Conservation (phyloP, 2,888 invertebrate genomes). For the Drosophila paracracens region DNA sequence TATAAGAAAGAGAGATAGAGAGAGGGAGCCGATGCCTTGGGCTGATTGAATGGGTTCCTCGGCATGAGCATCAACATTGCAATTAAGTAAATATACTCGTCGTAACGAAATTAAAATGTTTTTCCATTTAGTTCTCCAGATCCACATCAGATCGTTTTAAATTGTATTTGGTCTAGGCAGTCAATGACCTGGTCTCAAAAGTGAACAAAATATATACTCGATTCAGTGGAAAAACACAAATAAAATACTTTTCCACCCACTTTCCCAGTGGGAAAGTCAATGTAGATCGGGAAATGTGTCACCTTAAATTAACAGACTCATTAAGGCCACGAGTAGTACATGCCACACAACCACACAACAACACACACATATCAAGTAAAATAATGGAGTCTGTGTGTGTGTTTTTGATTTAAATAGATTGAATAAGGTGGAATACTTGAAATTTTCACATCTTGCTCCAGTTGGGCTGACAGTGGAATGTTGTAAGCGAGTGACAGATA, state of each 20-base stretch:
- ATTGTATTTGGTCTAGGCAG: constrained; percentile 35
- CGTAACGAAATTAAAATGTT: constrained; percentile 51
- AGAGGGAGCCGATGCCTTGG: constrained; percentile 18
- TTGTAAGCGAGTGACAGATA: constrained; percentile 22
- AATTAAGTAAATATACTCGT: constrained; percentile 62
- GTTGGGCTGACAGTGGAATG: constrained; percentile 9
- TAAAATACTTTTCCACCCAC: constrained; percentile 32
- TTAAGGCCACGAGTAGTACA: constrained; percentile 67
- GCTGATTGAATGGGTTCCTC: background rate
- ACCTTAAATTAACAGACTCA: constrained; percentile 71
- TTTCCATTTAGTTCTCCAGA: constrained; percentile 44
- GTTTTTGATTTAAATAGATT: constrained; percentile 19
- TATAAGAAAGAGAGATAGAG: background rate
- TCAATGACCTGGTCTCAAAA: constrained; percentile 56
- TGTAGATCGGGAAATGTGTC: constrained; percentile 53
- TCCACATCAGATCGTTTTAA: constrained; percentile 42
- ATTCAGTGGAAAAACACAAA: constrained; percentile 20
- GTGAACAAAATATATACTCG: constrained; percentile 42
- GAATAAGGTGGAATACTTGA: constrained; percentile 24
- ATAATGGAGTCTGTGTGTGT: constrained; percentile 4
- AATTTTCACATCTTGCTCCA: constrained; percentile 23
- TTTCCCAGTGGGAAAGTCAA: constrained; percentile 9
- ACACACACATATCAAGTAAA: background rate
- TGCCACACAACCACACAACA: background rate
- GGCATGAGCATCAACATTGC: constrained; percentile 15